A percentile compares a stretch with the other conserved stretches of the same genome.
Conservation (phyloP, 2,797 vertebrate genomes). For the Rhyacichthys aspro region DNA sequence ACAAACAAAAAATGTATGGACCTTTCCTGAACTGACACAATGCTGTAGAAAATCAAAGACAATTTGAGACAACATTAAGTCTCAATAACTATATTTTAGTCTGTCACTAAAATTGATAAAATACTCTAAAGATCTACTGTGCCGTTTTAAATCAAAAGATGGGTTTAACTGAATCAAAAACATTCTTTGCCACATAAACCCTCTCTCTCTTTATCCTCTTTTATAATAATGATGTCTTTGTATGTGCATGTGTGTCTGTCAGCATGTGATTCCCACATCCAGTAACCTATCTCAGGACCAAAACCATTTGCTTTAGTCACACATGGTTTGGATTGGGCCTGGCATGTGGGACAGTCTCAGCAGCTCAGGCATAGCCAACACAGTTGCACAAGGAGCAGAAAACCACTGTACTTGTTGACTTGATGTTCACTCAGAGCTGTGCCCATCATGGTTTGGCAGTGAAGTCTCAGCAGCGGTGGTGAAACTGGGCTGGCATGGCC, state of each 20-base stretch:
- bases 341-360: slow-evolving; percentile 25
- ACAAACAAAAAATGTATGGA: too few relatives aligned
- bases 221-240: slow-evolving; percentile 23
- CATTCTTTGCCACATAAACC: not conserved
- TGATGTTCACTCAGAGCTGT: slow-evolving; percentile 34
- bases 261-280: slow-evolving; percentile 25
- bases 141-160: too few relatives aligned
- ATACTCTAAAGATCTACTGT: too few relatives aligned
- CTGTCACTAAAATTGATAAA: too few relatives aligned
- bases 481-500: slow-evolving; percentile 22
- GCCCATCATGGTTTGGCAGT: slow-evolving; percentile 48
- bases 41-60: too few relatives aligned
- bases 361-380: slow-evolving; percentile 35
- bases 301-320: slow-evolving; percentile 38
- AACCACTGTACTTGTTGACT: slow-evolving; percentile 27
- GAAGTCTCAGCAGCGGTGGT: slow-evolving; percentile 19
- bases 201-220: slow-evolving; percentile 15
- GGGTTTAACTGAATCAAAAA: not conserved
- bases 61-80: too few relatives aligned
- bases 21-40: too few relatives aligned
- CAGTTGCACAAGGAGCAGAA: slow-evolving; percentile 40
- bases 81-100: too few relatives aligned
- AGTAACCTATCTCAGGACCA: slow-evolving; percentile 21
- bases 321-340: slow-evolving; percentile 44
- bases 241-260: slow-evolving; percentile 6